Evolutionary conservation across 2,888 invertebrate species (phyloP), one percentile per base, ranked within the genome.

Genomic region (Sesia bembeciformis): DNA sequence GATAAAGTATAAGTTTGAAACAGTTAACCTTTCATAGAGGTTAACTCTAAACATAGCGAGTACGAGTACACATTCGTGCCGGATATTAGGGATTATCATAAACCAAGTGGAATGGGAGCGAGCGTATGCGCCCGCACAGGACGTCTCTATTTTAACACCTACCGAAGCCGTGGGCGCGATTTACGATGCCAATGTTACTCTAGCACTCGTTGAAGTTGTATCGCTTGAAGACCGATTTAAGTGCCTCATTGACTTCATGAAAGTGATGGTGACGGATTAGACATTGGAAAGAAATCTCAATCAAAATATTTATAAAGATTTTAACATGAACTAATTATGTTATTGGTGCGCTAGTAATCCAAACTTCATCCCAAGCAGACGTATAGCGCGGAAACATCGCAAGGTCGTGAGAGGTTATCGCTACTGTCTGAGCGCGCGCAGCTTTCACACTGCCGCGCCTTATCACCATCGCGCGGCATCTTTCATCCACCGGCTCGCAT

Each of bases 61-160:
- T n/a, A 38, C 68, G 65, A 62, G 65, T n/a, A 38, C 7, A 50
- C 70, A 73, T 74, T 78, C 72, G 72, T 76, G 78, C 85, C 86
- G 87, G 87, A 88, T 87, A 87, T 88, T 79, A 80, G 79, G 86
- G 87, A 87, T 89, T 87, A 87, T 86, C 83, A 88, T 87, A 87
- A 88, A 87, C 75, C 78, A 83, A 84, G 84, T 84, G 82, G 79
- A 79, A 78, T 81, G 75, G 78, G 78, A 78, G 80, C 76, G 78
- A 73, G 73, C 75, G 70, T 69, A 72, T 67, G 65, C 72, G 84
- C 75, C 84, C 86, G 82, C 86, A 85, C 87, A 87, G 73, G 78
- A 77, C 81, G 88, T 71, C 83, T 79, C 86, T 86, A 87, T 87
- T 86, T 88, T 86, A 86, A 88, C 86, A 87, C 85, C 83, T 84